Conservation (phyloP, 1,140 invertebrate species). For the Maconellicoccus hirsutus region DNA sequence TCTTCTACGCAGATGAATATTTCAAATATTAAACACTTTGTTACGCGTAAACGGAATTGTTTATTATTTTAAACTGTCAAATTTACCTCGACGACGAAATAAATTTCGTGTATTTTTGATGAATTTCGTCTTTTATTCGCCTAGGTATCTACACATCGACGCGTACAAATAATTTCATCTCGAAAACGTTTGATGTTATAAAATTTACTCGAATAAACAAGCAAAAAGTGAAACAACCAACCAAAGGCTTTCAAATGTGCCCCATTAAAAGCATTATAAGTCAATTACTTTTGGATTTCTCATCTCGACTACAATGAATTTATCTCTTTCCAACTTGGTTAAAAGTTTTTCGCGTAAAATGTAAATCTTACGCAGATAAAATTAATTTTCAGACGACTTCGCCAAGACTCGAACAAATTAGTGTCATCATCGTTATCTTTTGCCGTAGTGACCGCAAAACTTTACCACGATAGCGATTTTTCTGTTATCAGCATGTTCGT, state of each 20-base stretch:
- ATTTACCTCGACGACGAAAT: not conserved
- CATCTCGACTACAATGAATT: not conserved
- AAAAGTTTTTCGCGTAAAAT: not conserved
- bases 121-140: too few relatives aligned
- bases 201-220: not conserved
- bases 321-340: not conserved
- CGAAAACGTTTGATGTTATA: not conserved
- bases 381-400: not conserved
- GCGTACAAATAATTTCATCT: too few relatives aligned
- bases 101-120: too few relatives aligned
- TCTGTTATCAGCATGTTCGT: not conserved
- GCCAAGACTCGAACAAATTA: not conserved
- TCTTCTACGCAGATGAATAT: not conserved
- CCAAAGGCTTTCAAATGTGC: not conserved
- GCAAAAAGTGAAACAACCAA: not conserved
- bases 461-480: not conserved
- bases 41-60: not conserved
- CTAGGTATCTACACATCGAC: too few relatives aligned
- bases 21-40: not conserved
- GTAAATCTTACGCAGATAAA: not conserved
- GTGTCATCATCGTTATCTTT: not conserved
- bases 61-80: not conserved
- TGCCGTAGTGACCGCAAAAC: not conserved
- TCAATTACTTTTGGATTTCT: not conserved
- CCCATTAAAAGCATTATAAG: not conserved